Evolutionary conservation across 2,888 invertebrate species (phyloP), one percentile per base, ranked within the genome.

Genomic region (Eubasilissa splendida): DNA sequence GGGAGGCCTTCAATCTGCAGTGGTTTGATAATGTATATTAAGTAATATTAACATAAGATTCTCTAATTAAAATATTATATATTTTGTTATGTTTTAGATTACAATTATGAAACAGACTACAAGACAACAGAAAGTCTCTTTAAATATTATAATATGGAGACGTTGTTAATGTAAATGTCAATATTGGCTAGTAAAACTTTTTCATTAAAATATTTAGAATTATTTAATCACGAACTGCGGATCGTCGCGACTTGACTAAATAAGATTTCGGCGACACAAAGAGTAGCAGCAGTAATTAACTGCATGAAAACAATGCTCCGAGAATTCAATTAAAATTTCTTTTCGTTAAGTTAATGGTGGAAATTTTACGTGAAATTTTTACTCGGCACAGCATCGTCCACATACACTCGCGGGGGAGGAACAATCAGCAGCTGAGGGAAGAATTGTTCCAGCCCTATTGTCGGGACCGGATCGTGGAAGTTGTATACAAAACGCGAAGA

Each of bases 391-490:
- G 42, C 63, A 63, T 63, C 22, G 53, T 70, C 53, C 53, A 70
- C 53, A 70, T 70, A 70, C 70, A 52, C 70, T 70, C 68, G 33
- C 68, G 53, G 53, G 52, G 53, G 70, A 70, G 53, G 31, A 70
- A 68, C 68, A 68, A 54, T 54, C 70, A 11, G 22, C 14, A 70
- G 53, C 22, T 50, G 70, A 70, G 70, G 70, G 54, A 70, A 54
- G 70, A 70, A 70, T 70, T 70, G 70, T 22, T 68, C 70, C 42
- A 65, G 65, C 54, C 65, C n/a, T 33, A 63, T 65, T 76, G 76
- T 76, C 14, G n/a, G 31, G 56, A 12, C 58, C 56, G 68, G 50
- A 68, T 33, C 42, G 68, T 50, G 65, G n/a, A 76, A 33, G 76
- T 58, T 22, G 12, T 66, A 54, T 53, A 65, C 76, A 65, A 65